phyloP scores from a whole-genome alignment of 2,888 invertebrate species.

The Perithous albicinctus region DNA sequence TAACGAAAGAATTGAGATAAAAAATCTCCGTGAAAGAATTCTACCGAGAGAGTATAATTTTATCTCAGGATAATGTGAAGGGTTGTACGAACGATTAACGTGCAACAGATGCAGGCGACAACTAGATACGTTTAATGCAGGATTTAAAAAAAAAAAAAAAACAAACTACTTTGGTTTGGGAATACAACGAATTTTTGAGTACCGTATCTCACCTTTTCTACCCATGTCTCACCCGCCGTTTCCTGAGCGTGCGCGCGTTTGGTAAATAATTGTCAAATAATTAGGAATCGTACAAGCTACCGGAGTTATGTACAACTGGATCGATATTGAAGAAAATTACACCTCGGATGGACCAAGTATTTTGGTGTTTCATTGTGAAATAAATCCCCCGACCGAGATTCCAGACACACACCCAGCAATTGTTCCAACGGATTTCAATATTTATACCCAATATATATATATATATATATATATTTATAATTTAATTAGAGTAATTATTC shows the following conservation, averaged over 20 bases:
- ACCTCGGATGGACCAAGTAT: not conserved
- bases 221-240: slow-evolving; percentile 92
- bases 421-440: too few relatives aligned
- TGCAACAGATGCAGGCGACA: slow-evolving; percentile 49
- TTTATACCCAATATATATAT: too few relatives aligned
- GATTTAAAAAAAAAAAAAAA: too few relatives aligned
- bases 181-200: slow-evolving; percentile 53
- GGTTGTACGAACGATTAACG: slow-evolving; percentile 34
- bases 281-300: slow-evolving; percentile 67
- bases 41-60: too few relatives aligned
- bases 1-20: too few relatives aligned
- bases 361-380: not conserved
- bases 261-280: slow-evolving; percentile 74
- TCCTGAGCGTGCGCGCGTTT: slow-evolving; percentile 80
- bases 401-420: not conserved
- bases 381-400: not conserved
- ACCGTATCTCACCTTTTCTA: slow-evolving; percentile 91
- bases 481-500: too few relatives aligned
- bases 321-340: not conserved
- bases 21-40: too few relatives aligned
- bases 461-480: too few relatives aligned
- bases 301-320: slow-evolving; percentile 15
- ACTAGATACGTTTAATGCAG: not conserved
- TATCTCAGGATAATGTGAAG: slow-evolving; percentile 1
- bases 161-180: slow-evolving; percentile 15